Evolutionary conservation across 2,888 invertebrate species (phyloP).

Genomic region (Ornithoptera alexandrae): DNA sequence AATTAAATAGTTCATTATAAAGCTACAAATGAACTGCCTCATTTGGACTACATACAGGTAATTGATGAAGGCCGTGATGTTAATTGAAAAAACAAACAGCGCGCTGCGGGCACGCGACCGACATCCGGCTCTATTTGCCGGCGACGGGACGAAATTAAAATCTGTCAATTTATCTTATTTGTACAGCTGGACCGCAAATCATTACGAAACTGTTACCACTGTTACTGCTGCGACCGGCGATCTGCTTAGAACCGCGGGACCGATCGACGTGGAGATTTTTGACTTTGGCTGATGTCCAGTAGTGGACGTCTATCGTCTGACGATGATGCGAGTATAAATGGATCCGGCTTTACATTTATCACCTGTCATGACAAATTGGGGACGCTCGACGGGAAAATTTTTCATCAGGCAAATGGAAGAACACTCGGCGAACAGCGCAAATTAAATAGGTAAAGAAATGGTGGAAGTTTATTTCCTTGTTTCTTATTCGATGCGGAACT

Average conservation of each 20-base stretch:
- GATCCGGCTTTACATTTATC: too few relatives aligned
- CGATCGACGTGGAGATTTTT: too few relatives aligned
- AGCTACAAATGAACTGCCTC: constrained; percentile 12
- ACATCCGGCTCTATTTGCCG: constrained; percentile 4
- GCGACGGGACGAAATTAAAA: constrained; percentile 17
- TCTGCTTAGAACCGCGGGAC: too few relatives aligned
- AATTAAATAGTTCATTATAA: neutral
- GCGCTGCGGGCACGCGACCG: neutral
- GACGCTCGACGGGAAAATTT: too few relatives aligned
- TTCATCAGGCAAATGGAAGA: neutral
- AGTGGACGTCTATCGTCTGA: too few relatives aligned
- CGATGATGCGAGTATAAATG: too few relatives aligned
- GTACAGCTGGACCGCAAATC: neutral
- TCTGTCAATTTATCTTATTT: constrained; percentile 22
- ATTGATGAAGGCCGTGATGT: constrained; percentile 17
- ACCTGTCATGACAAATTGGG: too few relatives aligned
- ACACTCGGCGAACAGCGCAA: neutral
- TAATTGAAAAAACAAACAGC: constrained; percentile 21
- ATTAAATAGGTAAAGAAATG: constrained; percentile 1
- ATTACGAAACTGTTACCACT: too few relatives aligned
- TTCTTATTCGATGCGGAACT: neutral
- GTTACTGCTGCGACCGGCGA: too few relatives aligned
- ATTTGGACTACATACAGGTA: constrained; percentile 16
- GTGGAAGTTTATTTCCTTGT: neutral
- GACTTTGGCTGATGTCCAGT: too few relatives aligned